Conservation (phyloP, 2,113 vertebrate genomes). For the Lontra canadensis region DNA sequence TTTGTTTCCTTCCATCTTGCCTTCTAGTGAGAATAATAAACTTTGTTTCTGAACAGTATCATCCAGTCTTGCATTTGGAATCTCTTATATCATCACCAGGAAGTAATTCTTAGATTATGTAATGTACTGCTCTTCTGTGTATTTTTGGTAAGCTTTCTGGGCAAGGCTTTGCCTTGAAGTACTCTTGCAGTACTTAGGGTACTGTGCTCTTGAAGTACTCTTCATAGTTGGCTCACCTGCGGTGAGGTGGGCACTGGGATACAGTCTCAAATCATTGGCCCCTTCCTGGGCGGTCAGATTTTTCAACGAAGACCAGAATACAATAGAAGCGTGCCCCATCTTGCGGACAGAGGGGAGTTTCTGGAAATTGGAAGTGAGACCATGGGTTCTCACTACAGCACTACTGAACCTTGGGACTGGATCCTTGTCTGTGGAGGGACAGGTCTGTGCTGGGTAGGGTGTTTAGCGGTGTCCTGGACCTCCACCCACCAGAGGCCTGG, state of each 20-base stretch:
- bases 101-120: background rate
- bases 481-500: background rate
- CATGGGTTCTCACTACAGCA: background rate
- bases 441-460: background rate
- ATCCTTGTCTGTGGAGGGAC: background rate
- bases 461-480: background rate
- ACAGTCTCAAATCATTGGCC: background rate
- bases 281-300: background rate
- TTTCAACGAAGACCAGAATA: background rate
- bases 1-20: background rate
- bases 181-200: background rate
- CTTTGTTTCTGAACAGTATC: background rate
- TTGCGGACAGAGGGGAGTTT: background rate
- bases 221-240: background rate
- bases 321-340: background rate
- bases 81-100: background rate
- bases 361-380: background rate
- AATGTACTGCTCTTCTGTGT: background rate
- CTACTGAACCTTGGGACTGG: rapidly evolving
- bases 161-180: background rate
- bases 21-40: background rate
- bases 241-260: background rate
- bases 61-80: background rate
- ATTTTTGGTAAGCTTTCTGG: background rate
- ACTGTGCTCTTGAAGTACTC: background rate